Base-by-base conservation (phyloP, 2,113 vertebrate species). In the Mugil cephalus region DNA sequence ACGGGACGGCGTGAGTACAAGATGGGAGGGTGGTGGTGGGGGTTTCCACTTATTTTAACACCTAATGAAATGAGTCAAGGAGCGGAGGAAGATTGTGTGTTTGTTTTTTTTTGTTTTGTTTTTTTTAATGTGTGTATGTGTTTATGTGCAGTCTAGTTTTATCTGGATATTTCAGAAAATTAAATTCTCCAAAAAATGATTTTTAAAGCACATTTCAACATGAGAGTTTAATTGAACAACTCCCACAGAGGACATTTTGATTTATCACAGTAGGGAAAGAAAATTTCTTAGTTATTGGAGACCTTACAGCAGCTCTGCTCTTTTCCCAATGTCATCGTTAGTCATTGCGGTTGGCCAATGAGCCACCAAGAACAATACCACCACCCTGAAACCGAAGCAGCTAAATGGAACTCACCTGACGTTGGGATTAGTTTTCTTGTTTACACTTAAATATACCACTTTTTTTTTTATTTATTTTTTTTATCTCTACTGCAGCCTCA, bases 31-130 rank as follows among this genome's bases (percentile, higher is more conserved):
- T 48, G 30, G 24, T 30, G 24, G 24, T 30, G 67, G 48, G 58
- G 67, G 24, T 14, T 59, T 74, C 15, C 51, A 3, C 3, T 65
- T 45, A 30, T 72, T 79, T 79, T 40, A 77, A 65, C 47, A 36
- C 38, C 39, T 73, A 63, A 72, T 56, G n/a, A 59, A 77, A 70
- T 58, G 0, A 54, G n/a, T 36, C n/a, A 0, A 1, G 14, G 0
- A 19, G 3, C 24, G 5, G 24, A 30, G 42, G 66, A 14, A 43
- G 19, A 51, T 15, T 40, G 45, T 15, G 4, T 14, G n/a, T n/a
- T n/a, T n/a, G n/a, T n/a, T n/a, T n/a, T n/a, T n/a, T n/a, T n/a
- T n/a, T n/a, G n/a, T n/a, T n/a, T n/a, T n/a, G n/a, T n/a, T 48
- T 35, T 2, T 30, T n/a, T 52, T 67, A 0, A n/a, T 21, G 11